phyloP scores from a whole-genome alignment of 2,888 invertebrate species.

The Deladenus siricidicola region DNA sequence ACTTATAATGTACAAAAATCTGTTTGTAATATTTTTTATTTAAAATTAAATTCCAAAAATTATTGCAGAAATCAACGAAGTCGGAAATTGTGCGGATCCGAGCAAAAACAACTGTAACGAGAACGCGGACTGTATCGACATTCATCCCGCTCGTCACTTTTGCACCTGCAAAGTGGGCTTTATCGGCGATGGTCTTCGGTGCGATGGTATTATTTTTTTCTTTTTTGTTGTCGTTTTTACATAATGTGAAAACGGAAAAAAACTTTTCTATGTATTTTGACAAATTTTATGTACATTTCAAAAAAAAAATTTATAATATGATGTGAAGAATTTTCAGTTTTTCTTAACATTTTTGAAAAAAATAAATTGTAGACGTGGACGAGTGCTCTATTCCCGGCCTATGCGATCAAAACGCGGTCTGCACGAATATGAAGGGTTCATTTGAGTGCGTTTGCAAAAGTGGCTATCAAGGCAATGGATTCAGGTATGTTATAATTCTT shows the following conservation, averaged over 20 bases:
- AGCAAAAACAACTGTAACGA: conserved; percentile 41
- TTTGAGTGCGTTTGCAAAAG: conserved; percentile 63
- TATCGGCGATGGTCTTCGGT: conserved; percentile 65
- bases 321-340: no score
- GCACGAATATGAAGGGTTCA: conserved; percentile 65
- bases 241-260: no score
- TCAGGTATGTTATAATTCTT: conserved; percentile 19
- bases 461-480: conserved; percentile 40
- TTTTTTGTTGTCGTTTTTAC: no score
- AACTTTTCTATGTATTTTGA: no score
- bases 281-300: background rate
- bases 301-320: background rate
- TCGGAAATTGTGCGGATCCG: conserved; percentile 38
- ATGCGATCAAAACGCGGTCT: conserved; percentile 55
- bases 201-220: conserved; percentile 52
- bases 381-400: conserved; percentile 46
- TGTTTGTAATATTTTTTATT: no score
- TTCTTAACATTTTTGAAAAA: no score
- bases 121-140: conserved; percentile 50
- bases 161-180: conserved; percentile 77
- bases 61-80: conserved; percentile 35
- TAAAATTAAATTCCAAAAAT: background rate
- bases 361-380: conserved; percentile 14
- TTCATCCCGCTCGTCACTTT: conserved; percentile 44
- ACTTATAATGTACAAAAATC: no score